These are phyloP conservation scores for Netelia fuscicornis DNA, from an alignment of 2,888 invertebrate genomes.

Conservation along the genomic window DNA sequence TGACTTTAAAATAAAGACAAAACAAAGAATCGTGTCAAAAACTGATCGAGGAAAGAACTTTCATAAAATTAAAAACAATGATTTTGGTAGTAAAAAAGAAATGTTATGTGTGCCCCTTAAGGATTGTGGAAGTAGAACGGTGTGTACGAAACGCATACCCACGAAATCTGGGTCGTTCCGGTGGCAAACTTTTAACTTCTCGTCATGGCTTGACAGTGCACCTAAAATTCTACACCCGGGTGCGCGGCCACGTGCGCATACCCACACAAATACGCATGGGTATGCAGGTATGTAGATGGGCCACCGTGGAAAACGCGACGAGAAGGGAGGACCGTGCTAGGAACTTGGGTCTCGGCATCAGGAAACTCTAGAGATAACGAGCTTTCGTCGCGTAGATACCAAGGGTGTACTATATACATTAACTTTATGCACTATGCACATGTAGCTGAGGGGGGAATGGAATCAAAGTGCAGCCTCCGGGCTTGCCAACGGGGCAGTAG, in stretches of 20 bases:
- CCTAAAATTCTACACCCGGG: neutral
- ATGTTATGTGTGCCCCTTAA: neutral
- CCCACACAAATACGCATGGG: neutral
- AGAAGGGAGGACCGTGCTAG: neutral
- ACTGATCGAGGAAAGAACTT: neutral
- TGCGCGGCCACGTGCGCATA: neutral
- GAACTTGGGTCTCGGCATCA: constrained; percentile 50
- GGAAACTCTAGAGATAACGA: constrained; percentile 66
- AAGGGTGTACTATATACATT: neutral
- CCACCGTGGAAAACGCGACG: neutral
- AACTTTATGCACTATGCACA: constrained; percentile 34
- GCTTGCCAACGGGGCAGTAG: constrained; percentile 27
- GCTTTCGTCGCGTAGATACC: constrained; percentile 44
- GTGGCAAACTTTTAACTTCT: constrained; percentile 41
- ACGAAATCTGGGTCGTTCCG: constrained; percentile 46
- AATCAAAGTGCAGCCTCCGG: constrained; percentile 62
- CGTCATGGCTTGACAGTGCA: neutral
- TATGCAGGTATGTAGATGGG: neutral
- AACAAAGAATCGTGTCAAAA: neutral
- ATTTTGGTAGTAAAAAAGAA: neutral
- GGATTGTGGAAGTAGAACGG: neutral
- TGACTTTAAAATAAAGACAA: neutral
- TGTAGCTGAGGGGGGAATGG: constrained; percentile 17
- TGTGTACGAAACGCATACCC: neutral
- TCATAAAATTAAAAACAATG: neutral